These are phyloP conservation scores for Anisognathus igniventris DNA, from an alignment of 2,797 vertebrate species.

Conservation along the genomic window DNA sequence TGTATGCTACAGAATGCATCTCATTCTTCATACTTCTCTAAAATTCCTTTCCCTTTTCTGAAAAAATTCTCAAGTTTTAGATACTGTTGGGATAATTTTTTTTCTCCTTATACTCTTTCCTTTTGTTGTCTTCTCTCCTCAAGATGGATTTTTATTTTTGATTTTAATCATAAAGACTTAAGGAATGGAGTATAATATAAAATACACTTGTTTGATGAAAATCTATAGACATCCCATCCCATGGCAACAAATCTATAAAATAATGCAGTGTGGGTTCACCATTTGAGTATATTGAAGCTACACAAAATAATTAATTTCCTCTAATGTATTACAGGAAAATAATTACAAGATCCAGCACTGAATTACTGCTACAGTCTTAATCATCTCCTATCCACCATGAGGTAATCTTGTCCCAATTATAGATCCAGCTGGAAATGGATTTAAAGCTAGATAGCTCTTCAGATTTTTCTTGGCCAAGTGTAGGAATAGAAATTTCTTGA, in stretches of 20 bases:
- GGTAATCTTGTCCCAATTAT: constrained; percentile 22
- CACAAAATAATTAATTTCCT: neutral
- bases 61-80: neutral
- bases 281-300: neutral
- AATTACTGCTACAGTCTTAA: constrained; percentile 3
- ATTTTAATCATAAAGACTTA: neutral
- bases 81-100: neutral
- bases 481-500: neutral
- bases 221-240: neutral
- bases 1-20: neutral
- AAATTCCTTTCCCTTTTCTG: neutral
- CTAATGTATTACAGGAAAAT: neutral
- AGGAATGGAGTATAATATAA: neutral
- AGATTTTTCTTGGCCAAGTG: neutral
- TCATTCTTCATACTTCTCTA: neutral
- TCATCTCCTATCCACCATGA: neutral
- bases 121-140: neutral
- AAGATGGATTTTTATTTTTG: neutral
- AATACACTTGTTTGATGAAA: neutral
- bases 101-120: neutral
- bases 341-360: neutral
- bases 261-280: neutral
- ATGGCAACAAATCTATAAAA: neutral
- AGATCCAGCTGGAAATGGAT: constrained; percentile 28
- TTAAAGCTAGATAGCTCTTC: constrained; percentile 10